phyloP scores from a whole-genome alignment of 1,140 invertebrate genomes.

The Drosophila sechellia region DNA sequence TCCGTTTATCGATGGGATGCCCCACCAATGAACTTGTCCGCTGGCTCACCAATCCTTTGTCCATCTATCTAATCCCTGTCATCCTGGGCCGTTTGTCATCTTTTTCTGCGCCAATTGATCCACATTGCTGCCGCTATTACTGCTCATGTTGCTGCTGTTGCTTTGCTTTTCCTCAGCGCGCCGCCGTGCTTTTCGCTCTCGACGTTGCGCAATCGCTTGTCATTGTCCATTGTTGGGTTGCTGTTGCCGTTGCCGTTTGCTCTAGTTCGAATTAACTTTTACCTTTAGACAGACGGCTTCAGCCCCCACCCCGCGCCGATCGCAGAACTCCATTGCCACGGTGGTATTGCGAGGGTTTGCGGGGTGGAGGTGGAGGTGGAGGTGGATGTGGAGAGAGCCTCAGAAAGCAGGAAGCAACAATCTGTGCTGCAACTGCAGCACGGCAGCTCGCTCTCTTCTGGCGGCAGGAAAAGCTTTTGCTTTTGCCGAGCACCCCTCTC shows the following conservation, averaged over 20 bases:
- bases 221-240: conserved; percentile 51
- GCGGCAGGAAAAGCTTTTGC: conserved; percentile 37
- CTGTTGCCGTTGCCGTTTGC: conserved; percentile 23
- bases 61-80: too few relatives aligned
- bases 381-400: too few relatives aligned
- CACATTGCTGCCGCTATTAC: conserved; percentile 7
- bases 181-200: conserved; percentile 27
- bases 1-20: too few relatives aligned
- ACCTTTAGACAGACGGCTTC: conserved; percentile 51
- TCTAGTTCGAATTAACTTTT: conserved; percentile 72
- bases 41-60: conserved; percentile 8
- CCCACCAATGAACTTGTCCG: neutral
- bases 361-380: too few relatives aligned
- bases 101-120: conserved; percentile 3
- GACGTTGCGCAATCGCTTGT: conserved; percentile 71
- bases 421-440: conserved; percentile 37
- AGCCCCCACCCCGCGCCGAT: conserved; percentile 22
- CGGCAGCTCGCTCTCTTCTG: conserved; percentile 19
- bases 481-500: conserved; percentile 13
- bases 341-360: neutral
- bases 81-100: too few relatives aligned
- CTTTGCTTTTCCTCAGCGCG: conserved; percentile 59
- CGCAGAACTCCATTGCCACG: conserved; percentile 35
- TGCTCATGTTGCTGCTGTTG: conserved; percentile 9
- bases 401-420: conserved; percentile 49